These are phyloP conservation scores for Apeira syringaria DNA, from an alignment of 2,888 invertebrate species.

Conservation along the genomic window DNA sequence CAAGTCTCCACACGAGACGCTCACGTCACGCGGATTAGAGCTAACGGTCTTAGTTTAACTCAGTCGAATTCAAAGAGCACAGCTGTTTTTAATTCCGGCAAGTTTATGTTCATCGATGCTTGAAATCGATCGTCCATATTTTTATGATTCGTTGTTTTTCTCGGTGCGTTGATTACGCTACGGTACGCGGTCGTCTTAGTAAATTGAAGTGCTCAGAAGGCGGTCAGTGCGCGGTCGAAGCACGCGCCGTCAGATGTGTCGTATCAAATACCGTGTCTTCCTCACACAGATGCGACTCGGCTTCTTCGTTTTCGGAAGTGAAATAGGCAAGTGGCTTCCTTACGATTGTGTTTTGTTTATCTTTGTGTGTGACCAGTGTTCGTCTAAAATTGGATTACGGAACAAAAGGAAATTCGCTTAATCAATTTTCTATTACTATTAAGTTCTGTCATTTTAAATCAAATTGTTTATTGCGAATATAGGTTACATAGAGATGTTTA, in stretches of 20 bases:
- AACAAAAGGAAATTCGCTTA: too few relatives aligned
- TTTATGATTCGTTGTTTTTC: constrained; percentile 40
- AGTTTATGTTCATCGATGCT: constrained; percentile 33
- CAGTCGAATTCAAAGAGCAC: constrained; percentile 4
- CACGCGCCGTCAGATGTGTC: constrained; percentile 59
- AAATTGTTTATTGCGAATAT: too few relatives aligned
- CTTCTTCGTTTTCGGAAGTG: constrained; percentile 56
- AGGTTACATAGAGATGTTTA: too few relatives aligned
- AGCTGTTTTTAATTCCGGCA: constrained; percentile 12
- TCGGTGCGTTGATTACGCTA: constrained; percentile 31
- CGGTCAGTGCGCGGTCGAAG: constrained; percentile 46
- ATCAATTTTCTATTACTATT: too few relatives aligned
- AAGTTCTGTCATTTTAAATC: too few relatives aligned
- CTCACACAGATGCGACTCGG: constrained; percentile 61
- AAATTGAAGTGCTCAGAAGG: constrained; percentile 34
- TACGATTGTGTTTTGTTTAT: constrained; percentile 14
- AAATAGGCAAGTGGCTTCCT: constrained; percentile 63
- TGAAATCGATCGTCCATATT: constrained; percentile 49
- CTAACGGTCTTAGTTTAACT: not conserved
- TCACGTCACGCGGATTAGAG: constrained; percentile 10
- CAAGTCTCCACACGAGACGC: constrained; percentile 27
- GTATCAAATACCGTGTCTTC: constrained; percentile 49
- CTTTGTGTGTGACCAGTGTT: not conserved
- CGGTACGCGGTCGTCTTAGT: constrained; percentile 30
- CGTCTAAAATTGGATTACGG: not conserved